Evolutionary conservation across 1,140 invertebrate species (phyloP).

Genomic region (Calliphora vicina): DNA sequence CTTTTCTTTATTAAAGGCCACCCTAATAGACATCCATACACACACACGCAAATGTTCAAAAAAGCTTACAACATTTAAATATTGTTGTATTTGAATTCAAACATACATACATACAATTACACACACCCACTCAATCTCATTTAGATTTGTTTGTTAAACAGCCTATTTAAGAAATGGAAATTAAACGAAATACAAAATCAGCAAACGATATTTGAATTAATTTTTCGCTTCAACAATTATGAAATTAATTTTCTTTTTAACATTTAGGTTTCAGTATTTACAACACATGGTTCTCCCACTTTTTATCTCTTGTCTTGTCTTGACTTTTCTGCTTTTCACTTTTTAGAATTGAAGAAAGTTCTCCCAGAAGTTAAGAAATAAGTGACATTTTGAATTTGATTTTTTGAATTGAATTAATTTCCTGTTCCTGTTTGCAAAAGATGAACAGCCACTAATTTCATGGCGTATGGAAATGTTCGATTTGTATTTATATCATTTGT

Average conservation of each 20-base stretch:
- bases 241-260: not conserved
- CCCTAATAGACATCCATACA: no score
- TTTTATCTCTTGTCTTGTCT: not conserved
- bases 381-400: slow-evolving; percentile 10
- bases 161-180: not conserved
- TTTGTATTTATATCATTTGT: not conserved
- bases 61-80: no score
- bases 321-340: not conserved
- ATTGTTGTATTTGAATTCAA: no score
- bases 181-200: not conserved
- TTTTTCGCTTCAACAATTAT: slow-evolving; percentile 13
- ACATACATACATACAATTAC: no score
- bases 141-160: not conserved
- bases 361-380: not conserved
- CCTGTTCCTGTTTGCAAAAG: not conserved
- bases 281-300: not conserved
- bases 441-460: not conserved
- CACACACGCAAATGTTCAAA: no score
- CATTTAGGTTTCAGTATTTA: not conserved
- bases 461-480: not conserved
- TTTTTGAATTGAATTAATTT: slow-evolving; percentile 15
- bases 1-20: no score
- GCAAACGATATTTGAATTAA: slow-evolving; percentile 13
- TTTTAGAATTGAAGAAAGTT: not conserved
- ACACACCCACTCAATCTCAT: no score